Base-by-base conservation (phyloP, 2,113 vertebrate species). In the Perca fluviatilis region DNA sequence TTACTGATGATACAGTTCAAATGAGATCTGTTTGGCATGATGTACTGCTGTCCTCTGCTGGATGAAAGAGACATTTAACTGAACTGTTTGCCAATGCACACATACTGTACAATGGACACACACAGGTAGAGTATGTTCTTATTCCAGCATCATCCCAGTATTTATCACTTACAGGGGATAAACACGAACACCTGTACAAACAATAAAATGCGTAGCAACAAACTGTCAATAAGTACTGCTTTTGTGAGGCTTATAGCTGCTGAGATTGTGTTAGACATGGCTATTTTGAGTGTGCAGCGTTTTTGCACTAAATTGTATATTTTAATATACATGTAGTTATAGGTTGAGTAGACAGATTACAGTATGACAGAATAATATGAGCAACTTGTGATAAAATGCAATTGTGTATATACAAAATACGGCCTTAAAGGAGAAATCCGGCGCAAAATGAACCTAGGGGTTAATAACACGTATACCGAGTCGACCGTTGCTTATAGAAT, bases 11-110 rank as follows among this genome's bases (percentile, higher is more conserved):
- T n/a, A 1, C 8, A 18, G 9, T 58, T 63, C 30, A 71, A 2
- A 16, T 7, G 46, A 75, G 1, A 43, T 69, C 18, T 70, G 30
- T 23, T 16, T 60, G 23, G 8, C 5, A 21, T 68, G 13, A 77
- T 49, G 61, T 10, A 19, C 33, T 88, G 80, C 74, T 82, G 84
- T 82, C 72, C 79, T 72, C 91, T 89, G 72, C 63, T 93, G 90
- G 89, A 81, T 25, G 23, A 64, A 70, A 43, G 14, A 67, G 1
- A n/a, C 1, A 62, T 2, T 36, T 51, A 49, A n/a, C 16, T 25
- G 46, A 43, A 33, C 27, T 73, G 19, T 56, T n/a, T 62, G n/a
- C 30, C 7, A 54, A 3, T 11, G 16, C 18, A 43, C 40, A 67
- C 23, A 71, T 21, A 33, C 30, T 33, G 30, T 33, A 54, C 49